Conservation (phyloP, 2,888 invertebrate genomes). For the Hartigia nigra region DNA sequence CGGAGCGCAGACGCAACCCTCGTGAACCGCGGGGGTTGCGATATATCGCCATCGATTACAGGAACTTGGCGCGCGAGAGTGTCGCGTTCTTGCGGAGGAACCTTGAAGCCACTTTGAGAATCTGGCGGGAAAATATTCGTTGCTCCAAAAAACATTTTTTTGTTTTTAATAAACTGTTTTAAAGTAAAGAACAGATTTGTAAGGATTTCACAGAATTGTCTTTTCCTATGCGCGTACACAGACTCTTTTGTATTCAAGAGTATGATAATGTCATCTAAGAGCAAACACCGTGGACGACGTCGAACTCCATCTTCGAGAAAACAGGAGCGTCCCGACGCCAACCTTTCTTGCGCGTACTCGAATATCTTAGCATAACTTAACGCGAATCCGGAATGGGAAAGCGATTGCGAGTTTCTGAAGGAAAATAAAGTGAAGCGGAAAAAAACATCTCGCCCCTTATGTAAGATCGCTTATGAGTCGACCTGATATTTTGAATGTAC, state of each 20-base stretch:
- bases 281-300: too few species aligned
- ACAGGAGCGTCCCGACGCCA: slow-evolving; percentile 12
- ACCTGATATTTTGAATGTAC: too few species aligned
- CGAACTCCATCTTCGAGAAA: slow-evolving; percentile 16
- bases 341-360: background rate
- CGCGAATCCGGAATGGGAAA: too few species aligned
- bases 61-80: slow-evolving; percentile 44
- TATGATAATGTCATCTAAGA: slow-evolving; percentile 45
- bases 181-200: too few species aligned
- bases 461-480: too few species aligned
- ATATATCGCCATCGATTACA: slow-evolving; percentile 64
- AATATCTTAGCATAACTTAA: slow-evolving; percentile 19
- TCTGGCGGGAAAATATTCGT: slow-evolving; percentile 30
- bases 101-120: slow-evolving; percentile 23
- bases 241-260: slow-evolving; percentile 46
- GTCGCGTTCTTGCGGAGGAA: slow-evolving; percentile 18
- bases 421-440: too few species aligned
- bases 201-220: too few species aligned
- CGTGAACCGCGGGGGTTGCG: slow-evolving; percentile 45
- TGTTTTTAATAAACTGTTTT: background rate
- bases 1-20: slow-evolving; percentile 31
- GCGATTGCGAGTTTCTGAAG: too few species aligned
- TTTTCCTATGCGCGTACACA: too few species aligned
- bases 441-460: too few species aligned
- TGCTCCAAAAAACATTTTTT: background rate